phyloP scores from a whole-genome alignment of 2,888 invertebrate genomes.

The Tiphia femorata region DNA sequence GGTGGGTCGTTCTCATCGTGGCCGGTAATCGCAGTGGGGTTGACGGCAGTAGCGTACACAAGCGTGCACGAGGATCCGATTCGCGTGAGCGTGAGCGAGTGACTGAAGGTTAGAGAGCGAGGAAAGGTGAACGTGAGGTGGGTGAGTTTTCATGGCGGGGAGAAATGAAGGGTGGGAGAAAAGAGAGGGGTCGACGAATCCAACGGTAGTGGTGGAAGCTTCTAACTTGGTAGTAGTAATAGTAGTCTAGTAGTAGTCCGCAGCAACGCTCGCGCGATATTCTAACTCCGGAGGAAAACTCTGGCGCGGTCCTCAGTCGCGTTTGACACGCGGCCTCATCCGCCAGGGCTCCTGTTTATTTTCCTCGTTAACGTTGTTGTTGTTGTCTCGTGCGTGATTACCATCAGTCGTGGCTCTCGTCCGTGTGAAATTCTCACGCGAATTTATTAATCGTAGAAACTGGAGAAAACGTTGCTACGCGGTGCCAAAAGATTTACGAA shows the following conservation, averaged over 20 bases:
- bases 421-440: too few species aligned
- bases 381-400: too few species aligned
- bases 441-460: too few species aligned
- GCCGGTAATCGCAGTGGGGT: neutral
- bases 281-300: slow-evolving; percentile 47
- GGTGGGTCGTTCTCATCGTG: slow-evolving; percentile 22
- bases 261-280: slow-evolving; percentile 37
- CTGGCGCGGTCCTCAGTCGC: slow-evolving; percentile 56
- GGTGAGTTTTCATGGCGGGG: neutral
- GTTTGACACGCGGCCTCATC: slow-evolving; percentile 54
- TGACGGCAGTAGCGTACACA: slow-evolving; percentile 3
- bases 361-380: too few species aligned
- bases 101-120: slow-evolving; percentile 4
- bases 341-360: slow-evolving; percentile 22
- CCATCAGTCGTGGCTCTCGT: too few species aligned
- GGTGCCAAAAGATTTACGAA: too few species aligned
- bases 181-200: slow-evolving; percentile 11
- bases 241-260: slow-evolving; percentile 24
- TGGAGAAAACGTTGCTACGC: too few species aligned
- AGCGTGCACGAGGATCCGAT: neutral
- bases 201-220: slow-evolving; percentile 1
- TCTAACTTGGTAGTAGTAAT: too few species aligned
- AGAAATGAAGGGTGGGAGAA: neutral
- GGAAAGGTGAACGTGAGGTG: neutral
- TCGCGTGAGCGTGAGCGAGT: neutral